These are phyloP conservation scores for Arothron firmamentum DNA, from an alignment of 2,113 vertebrate species.

Conservation along the genomic window DNA sequence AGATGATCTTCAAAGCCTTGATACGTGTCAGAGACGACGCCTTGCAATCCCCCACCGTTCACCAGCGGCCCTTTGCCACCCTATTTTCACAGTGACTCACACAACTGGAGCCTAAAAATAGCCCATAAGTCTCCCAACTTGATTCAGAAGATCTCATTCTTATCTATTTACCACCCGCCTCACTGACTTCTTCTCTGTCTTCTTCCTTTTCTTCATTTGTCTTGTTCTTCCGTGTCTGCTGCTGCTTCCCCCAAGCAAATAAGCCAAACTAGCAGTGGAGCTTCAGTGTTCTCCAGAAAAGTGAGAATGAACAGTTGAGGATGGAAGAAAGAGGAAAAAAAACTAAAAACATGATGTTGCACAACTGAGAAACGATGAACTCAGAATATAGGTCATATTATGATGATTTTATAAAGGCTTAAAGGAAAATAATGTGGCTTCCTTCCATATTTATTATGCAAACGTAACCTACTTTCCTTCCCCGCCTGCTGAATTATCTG, in stretches of 20 bases:
- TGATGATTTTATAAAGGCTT: slow-evolving; percentile 60
- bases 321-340: neutral
- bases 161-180: slow-evolving; percentile 31
- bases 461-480: slow-evolving; percentile 41
- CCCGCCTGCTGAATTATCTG: neutral
- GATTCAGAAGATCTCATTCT: slow-evolving; percentile 47
- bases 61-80: slow-evolving; percentile 41
- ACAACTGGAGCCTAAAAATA: slow-evolving; percentile 72
- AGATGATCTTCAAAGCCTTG: slow-evolving; percentile 37
- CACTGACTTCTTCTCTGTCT: slow-evolving; percentile 18
- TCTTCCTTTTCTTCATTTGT: slow-evolving; percentile 25
- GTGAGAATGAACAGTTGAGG: neutral
- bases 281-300: slow-evolving; percentile 35
- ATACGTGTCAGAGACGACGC: slow-evolving; percentile 20
- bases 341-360: slow-evolving; percentile 36
- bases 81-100: slow-evolving; percentile 65
- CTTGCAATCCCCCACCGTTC: slow-evolving; percentile 20
- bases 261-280: slow-evolving; percentile 50
- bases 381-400: slow-evolving; percentile 50
- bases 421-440: slow-evolving; percentile 48
- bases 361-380: slow-evolving; percentile 53
- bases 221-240: slow-evolving; percentile 8
- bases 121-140: slow-evolving; percentile 50
- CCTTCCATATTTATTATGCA: slow-evolving; percentile 39
- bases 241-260: slow-evolving; percentile 45